phyloP scores from a whole-genome alignment of 2,888 invertebrate genomes.

The Amphipyra tragopoginis region DNA sequence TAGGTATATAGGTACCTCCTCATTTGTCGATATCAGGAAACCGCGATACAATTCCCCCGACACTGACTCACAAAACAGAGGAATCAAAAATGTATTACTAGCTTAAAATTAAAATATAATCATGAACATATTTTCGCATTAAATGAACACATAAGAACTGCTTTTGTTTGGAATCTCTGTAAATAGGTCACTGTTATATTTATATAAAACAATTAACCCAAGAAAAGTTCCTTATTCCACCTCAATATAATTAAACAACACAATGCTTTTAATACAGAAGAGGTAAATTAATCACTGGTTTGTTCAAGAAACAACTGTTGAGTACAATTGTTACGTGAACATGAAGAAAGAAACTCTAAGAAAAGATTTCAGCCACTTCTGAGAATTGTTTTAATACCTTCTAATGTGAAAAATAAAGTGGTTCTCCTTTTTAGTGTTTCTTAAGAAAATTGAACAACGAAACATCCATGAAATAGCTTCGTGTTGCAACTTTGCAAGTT shows the following conservation, averaged over 20 bases:
- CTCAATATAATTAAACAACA: slow-evolving; percentile 49
- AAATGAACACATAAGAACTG: neutral
- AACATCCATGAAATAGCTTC: slow-evolving; percentile 25
- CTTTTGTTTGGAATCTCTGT: neutral
- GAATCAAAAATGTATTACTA: too few species aligned
- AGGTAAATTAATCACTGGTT: slow-evolving; percentile 55
- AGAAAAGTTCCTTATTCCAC: slow-evolving; percentile 30
- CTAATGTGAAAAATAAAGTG: slow-evolving; percentile 36
- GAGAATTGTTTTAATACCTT: slow-evolving; percentile 44
- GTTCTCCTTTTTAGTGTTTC: slow-evolving; percentile 9
- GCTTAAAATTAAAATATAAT: too few species aligned
- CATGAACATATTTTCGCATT: neutral
- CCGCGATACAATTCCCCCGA: too few species aligned
- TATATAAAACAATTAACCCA: slow-evolving; percentile 34
- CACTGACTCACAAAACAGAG: too few species aligned
- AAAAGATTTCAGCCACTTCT: slow-evolving; percentile 37
- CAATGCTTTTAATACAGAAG: slow-evolving; percentile 56
- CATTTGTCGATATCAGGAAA: too few species aligned
- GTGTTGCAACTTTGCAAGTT: slow-evolving; percentile 20
- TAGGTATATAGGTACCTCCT: too few species aligned
- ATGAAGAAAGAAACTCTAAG: slow-evolving; percentile 35
- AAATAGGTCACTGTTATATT: neutral
- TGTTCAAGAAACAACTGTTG: slow-evolving; percentile 50
- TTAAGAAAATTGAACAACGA: slow-evolving; percentile 34
- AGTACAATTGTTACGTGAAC: slow-evolving; percentile 45